Evolutionary conservation across 2,888 invertebrate genomes (phyloP), one percentile per base, ranked within the genome.

Genomic region (Tiliacea aurago): DNA sequence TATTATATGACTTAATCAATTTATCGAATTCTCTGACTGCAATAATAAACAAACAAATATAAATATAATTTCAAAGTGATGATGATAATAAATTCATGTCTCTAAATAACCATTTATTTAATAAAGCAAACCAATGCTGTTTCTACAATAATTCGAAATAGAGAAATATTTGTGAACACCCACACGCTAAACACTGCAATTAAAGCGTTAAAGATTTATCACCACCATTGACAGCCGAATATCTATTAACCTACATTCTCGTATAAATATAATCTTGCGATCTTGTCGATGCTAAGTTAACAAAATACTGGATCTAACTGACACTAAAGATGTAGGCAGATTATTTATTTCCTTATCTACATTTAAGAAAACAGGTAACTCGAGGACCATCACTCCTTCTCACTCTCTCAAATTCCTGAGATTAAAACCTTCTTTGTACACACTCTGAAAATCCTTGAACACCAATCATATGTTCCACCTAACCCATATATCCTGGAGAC

Each of bases 401-500:
- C n/a, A n/a, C 28, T 63, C 47, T 49, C 55, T 23, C 18, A 43
- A 62, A 74, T 62, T 62, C 62, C 61, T 47, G 13, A 47, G 64
- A 63, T 47, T 58, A 2, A n/a, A 63, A 23, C 28, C 15, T 43
- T 11, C 10, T 53, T 63, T n/a, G 15, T 18, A 28, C 47, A 72
- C 41, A 43, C 11, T 41, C 0, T 23, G 45, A 53, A n/a, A 13
- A 74, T 81, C 70, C 70, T 81, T 81, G 76, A 75, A 67, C 49
- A 70, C 47, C 78, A 75, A 80, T 80, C 86, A 86, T 78, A 84
- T 86, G 87, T 86, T 84, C 85, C 87, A 87, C 84, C 88, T 87
- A 85, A 86, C 87, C 87, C 76, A 86, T 80, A 90, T 86, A 89
- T 89, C 87, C 86, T 85, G 84, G 67, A 86, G 83, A 86, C 83